Evolutionary conservation across 2,888 invertebrate genomes (phyloP).

Genomic region (Byasa hedistus): DNA sequence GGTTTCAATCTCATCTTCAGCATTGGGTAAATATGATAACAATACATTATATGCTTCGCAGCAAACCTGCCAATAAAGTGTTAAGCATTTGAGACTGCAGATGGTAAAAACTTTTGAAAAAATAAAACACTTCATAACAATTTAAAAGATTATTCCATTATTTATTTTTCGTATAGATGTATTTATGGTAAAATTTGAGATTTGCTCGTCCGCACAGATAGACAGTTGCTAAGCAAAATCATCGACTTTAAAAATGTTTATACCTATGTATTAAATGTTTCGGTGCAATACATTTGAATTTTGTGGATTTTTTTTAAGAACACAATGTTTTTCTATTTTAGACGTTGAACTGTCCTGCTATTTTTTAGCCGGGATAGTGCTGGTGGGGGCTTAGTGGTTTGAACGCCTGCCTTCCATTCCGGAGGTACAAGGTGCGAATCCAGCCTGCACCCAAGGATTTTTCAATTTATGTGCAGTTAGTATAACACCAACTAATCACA

Average conservation of each 20-base stretch:
- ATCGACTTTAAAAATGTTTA: not conserved
- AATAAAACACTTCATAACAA: not conserved
- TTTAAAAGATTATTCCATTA: not conserved
- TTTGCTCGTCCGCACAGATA: not conserved
- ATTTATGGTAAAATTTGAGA: not conserved
- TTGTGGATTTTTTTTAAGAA: not conserved
- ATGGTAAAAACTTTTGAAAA: not conserved
- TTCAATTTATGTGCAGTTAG: too few relatives aligned
- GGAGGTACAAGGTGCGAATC: too few relatives aligned
- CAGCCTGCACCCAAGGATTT: too few relatives aligned
- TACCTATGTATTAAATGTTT: too few relatives aligned
- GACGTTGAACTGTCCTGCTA: too few relatives aligned
- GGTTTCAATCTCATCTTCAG: slow-evolving; percentile 1
- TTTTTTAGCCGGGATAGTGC: too few relatives aligned
- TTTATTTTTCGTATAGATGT: not conserved
- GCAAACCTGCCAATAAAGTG: not conserved
- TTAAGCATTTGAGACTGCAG: not conserved
- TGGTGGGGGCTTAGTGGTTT: too few relatives aligned
- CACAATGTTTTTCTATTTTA: not conserved
- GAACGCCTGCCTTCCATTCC: too few relatives aligned
- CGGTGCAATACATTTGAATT: too few relatives aligned
- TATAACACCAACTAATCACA: too few relatives aligned
- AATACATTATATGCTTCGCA: not conserved
- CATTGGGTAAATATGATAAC: not conserved
- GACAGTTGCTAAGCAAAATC: not conserved